phyloP scores from a whole-genome alignment of 2,888 invertebrate species.

The Apamea sordens region DNA sequence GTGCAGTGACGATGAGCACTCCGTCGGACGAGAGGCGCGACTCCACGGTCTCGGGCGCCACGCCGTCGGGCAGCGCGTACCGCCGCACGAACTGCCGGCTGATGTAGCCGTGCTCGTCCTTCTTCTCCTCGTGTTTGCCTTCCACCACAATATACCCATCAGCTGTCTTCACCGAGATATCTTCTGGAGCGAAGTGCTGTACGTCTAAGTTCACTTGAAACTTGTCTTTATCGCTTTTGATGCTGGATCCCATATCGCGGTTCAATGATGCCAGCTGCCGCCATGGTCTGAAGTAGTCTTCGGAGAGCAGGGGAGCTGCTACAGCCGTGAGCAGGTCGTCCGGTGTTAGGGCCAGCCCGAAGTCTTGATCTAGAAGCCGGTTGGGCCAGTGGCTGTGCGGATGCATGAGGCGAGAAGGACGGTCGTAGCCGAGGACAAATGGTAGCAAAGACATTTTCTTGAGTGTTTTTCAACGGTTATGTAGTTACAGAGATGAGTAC shows the following conservation, averaged over 20 bases:
- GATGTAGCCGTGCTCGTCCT: slow-evolving; percentile 93
- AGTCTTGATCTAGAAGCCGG: slow-evolving; percentile 82
- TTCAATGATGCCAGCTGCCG: slow-evolving; percentile 81
- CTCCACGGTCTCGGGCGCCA: slow-evolving; percentile 91
- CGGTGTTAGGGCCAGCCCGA: slow-evolving; percentile 81
- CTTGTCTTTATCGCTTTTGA: slow-evolving; percentile 90
- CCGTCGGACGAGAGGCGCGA: slow-evolving; percentile 94
- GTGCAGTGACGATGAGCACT: slow-evolving; percentile 92
- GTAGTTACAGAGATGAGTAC: background rate
- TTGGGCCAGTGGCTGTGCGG: slow-evolving; percentile 68
- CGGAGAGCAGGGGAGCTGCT: slow-evolving; percentile 71
- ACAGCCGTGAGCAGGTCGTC: slow-evolving; percentile 79
- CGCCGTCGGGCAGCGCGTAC: slow-evolving; percentile 93
- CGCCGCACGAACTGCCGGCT: slow-evolving; percentile 93
- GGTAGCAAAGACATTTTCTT: slow-evolving; percentile 78
- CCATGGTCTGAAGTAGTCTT: slow-evolving; percentile 81
- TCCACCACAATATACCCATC: slow-evolving; percentile 93
- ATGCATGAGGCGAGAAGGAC: slow-evolving; percentile 61
- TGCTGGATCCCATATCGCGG: slow-evolving; percentile 86
- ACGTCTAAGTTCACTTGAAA: slow-evolving; percentile 93
- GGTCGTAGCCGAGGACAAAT: slow-evolving; percentile 72
- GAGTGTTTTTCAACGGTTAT: slow-evolving; percentile 32
- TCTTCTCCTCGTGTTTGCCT: slow-evolving; percentile 94
- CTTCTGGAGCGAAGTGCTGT: slow-evolving; percentile 93
- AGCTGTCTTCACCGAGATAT: slow-evolving; percentile 93